Evolutionary conservation across 2,113 vertebrate genomes (phyloP), one percentile per base, ranked within the genome.

Genomic region (Monopterus albus): DNA sequence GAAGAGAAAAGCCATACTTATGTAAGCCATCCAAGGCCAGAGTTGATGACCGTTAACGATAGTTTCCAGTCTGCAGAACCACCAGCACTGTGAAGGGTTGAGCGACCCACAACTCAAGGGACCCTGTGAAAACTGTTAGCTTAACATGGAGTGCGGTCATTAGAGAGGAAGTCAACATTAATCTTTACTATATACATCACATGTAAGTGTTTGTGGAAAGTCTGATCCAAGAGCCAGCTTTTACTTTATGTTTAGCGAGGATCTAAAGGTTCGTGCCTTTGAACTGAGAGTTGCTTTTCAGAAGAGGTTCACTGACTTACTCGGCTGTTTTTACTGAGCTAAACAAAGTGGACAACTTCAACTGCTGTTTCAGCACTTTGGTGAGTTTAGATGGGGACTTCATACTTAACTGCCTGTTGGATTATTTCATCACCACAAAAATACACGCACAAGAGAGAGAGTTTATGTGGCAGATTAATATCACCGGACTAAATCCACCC

Each of bases 151-250:
- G 65, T 68, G 38, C 1, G 10, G 82, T 60, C 21, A 53, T 88
- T 85, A 76, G 59, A 63, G 73, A 83, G 83, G 78, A 85, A 81
- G 83, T 88, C 66, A 79, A 79, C 63, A 46, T 82, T 56, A 57
- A 52, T 31, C 57, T 63, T 78, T 28, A 63, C 71, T 29, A 38
- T 72, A 83, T 87, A 72, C 63, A 78, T 87, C 83, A 82, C 67
- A 35, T 75, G 65, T 65, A 84, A 90, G 86, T 88, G 77, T 84
- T 89, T 88, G 69, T 47, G 87, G 77, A 82, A 83, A 78, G 57
- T 80, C 85, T 81, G 51, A 75, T 80, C 55, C 55, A 1, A 45
- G 28, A 72, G 40, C 45, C 45, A 35, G 17, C 40, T 23, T 40
- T 33, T 81, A 35, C 53, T 77, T 79, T 58, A 76, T 62, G 68